Evolutionary conservation across 2,113 vertebrate species (phyloP).

Genomic region (Sceloporus tristichus): DNA sequence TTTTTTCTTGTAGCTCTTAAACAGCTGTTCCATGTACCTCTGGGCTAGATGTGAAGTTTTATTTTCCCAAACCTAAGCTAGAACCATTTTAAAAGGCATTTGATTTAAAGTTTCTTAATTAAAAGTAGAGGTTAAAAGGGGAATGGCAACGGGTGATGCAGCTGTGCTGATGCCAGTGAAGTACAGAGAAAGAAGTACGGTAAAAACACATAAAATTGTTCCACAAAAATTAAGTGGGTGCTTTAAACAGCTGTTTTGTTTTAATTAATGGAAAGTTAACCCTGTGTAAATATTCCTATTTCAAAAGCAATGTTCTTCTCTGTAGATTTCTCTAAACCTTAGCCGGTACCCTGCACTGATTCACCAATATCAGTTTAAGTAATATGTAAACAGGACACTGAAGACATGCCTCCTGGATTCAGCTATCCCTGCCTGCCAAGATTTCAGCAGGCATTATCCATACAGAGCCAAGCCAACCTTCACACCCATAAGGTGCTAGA

Average conservation of each 20-base stretch:
- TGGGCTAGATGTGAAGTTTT: conserved; percentile 71
- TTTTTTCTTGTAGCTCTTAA: conserved; percentile 71
- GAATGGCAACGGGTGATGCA: conserved; percentile 64
- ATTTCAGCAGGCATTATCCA: background rate
- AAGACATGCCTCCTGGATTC: background rate
- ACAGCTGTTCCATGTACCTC: conserved; percentile 71
- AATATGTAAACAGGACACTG: background rate
- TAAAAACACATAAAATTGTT: conserved; percentile 66
- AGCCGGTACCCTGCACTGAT: background rate
- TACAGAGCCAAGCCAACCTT: background rate
- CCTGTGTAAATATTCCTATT: conserved; percentile 40
- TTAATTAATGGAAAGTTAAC: conserved; percentile 57
- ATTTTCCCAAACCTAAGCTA: conserved; percentile 66
- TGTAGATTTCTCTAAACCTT: conserved; percentile 31
- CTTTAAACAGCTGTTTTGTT: conserved; percentile 47
- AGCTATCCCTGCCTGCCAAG: no score
- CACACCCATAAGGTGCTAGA: background rate
- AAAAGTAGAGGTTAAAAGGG: conserved; percentile 68
- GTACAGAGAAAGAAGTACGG: conserved; percentile 69
- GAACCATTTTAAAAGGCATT: conserved; percentile 68
- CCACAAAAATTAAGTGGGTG: conserved; percentile 36
- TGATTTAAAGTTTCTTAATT: conserved; percentile 75
- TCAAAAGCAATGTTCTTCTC: conserved; percentile 43
- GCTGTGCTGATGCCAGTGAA: conserved; percentile 63
- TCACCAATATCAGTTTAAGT: background rate